Base-by-base conservation (phyloP, 2,888 invertebrate species). In the Leptopilina myrica region DNA sequence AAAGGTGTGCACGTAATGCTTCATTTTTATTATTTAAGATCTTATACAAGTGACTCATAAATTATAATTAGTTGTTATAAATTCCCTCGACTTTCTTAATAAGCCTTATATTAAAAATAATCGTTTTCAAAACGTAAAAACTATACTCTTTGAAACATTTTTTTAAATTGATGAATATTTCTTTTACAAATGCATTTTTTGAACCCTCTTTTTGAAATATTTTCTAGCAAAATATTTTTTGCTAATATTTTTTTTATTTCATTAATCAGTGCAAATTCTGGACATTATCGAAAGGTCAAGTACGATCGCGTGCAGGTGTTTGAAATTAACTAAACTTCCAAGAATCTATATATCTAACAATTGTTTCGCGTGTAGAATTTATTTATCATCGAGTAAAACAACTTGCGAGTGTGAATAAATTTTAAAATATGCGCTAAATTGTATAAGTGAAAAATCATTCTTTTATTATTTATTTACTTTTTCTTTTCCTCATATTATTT, bases 261-360 rank as follows among this genome's bases (percentile, higher is more conserved):
- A 20, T 62, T 20, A 15, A 8, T 33, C 33, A 33, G 33, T 33
- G 33, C 33, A 15, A 59, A 59, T 59, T 73, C 56, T 73, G 33
- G 0, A 15, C 33, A 33, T 56, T 73, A 56, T 56, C 26, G n/a
- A 73, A 73, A 56, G 56, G 56, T 73, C 56, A 56, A 33, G 26
- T 53, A 53, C 26, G 69, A 49, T 69, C 69, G 69, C 69, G 69
- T 69, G 69, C 53, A 56, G 53, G 53, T 69, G 53, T 26, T 69
- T 56, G 8, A 26, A 53, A 15, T 69, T 14, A 69, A 69, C 26
- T 69, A 26, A 69, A 69, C 14, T 53, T 53, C 53, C 53, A 69
- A 49, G 69, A 53, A 69, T 15, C n/a, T 20, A 15, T 3, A 46
- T 33, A 33, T 33, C 20, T 20, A 20, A 49, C 8, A 69, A 53